Base-by-base conservation (phyloP, 2,888 invertebrate genomes). In the Antitype chi region DNA sequence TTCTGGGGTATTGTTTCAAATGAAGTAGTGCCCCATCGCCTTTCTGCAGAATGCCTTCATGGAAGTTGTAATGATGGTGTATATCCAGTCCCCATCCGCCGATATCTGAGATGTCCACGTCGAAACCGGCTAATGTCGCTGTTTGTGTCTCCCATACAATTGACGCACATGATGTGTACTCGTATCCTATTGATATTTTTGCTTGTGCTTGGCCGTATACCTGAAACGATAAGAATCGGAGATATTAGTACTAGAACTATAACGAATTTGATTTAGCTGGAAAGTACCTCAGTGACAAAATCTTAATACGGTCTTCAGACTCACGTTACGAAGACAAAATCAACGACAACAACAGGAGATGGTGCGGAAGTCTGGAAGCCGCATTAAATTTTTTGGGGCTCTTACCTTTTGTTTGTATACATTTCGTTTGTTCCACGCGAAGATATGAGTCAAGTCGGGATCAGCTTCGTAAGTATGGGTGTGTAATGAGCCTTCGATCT, bases 21-120 rank as follows among this genome's bases (percentile, higher is more conserved):
- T 99, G 99, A 55, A 99, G 97, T 63, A 99, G 98, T 4, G 99
- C 98, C 74, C 99, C 99, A 92, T 99, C 99, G 59, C 99, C 99
- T 93, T 99, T 99, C 94, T 99, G 99, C 64, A 99, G 97, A 83
- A 99, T 99, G 38, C 99, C 99, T 97, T 99, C 99, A 92, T 99
- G 99, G 97, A 99, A 99, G 94, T 99, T 99, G 95, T 99, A 99
- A 94, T 99, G 99, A 95, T 99, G 99, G 95, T 99, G 99, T 84
- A 99, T 99, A 93, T 99, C 99, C 74, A 99, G 96, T 70, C 99
- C 99, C 99, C 99, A 99, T 67, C 99, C 99, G 1, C 99, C 99
- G 74, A 99, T 98, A 93, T 99, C 99, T 0, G 99, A 99, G 85
- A 99, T 99, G 91, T 99, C 99, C 70, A 99, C 99, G 94, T 99